These are phyloP conservation scores for Gambusia holbrooki DNA, from an alignment of 2,113 vertebrate genomes.

Conservation along the genomic window DNA sequence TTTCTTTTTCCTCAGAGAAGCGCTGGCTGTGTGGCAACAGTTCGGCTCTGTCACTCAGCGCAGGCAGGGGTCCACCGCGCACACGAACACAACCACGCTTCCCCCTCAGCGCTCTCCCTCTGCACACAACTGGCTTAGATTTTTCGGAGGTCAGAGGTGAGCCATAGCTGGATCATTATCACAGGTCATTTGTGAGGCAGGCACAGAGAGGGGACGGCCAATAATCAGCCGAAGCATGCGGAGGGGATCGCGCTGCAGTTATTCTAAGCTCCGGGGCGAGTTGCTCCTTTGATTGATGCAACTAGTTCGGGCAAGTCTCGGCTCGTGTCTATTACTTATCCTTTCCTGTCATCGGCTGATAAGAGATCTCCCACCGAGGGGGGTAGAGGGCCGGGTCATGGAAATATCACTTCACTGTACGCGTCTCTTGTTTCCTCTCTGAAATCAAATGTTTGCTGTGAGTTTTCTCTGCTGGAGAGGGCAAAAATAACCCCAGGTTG, in stretches of 20 bases:
- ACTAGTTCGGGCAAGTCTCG: conserved; percentile 31
- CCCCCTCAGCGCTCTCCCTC: conserved; percentile 16
- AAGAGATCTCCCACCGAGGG: conserved; percentile 30
- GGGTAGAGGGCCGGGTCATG: not conserved
- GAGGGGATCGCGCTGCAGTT: conserved; percentile 28
- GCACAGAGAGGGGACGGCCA: conserved; percentile 20
- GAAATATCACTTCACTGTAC: conserved; percentile 10
- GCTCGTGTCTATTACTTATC: conserved; percentile 42
- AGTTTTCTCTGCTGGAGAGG: conserved; percentile 13
- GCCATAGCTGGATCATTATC: conserved; percentile 64
- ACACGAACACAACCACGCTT: conserved; percentile 51
- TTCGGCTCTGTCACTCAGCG: conserved; percentile 68
- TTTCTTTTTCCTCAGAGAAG: not conserved
- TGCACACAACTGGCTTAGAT: conserved; percentile 65
- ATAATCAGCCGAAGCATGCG: conserved; percentile 34
- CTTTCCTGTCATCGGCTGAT: conserved; percentile 48
- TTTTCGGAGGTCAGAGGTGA: conserved; percentile 66
- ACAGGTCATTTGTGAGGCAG: conserved; percentile 63
- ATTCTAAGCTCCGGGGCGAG: conserved; percentile 3
- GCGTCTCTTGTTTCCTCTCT: not conserved
- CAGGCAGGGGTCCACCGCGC: conserved; percentile 45
- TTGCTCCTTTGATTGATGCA: conserved; percentile 49
- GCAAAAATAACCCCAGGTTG: conserved; percentile 1
- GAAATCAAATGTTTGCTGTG: conserved; percentile 24
- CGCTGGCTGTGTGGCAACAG: conserved; percentile 34